phyloP scores from a whole-genome alignment of 2,113 vertebrate species.

The Labeo catla region DNA sequence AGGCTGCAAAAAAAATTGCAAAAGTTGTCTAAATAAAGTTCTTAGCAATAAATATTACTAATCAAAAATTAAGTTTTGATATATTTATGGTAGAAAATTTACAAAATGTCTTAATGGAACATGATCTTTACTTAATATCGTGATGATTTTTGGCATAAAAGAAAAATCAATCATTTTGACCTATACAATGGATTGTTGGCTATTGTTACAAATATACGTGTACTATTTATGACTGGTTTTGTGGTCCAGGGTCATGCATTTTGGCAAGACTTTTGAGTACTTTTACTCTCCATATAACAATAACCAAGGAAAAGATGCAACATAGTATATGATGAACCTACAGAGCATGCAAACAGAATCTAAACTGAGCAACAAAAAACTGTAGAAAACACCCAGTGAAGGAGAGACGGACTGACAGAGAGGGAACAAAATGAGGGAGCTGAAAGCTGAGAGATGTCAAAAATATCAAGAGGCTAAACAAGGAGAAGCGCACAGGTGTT shows the following conservation, averaged over 20 bases:
- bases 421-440: not conserved
- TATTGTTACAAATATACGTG: no score
- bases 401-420: not conserved
- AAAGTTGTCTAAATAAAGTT: no score
- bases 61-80: no score
- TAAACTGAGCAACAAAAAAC: not conserved
- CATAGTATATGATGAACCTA: not conserved
- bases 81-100: no score
- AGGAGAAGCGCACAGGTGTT: constrained; percentile 44
- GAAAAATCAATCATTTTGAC: no score
- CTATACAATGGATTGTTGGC: no score
- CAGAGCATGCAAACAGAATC: not conserved
- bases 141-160: no score
- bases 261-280: not conserved
- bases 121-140: no score
- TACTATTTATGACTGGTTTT: no score
- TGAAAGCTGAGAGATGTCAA: constrained; percentile 42
- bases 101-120: no score
- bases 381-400: not conserved
- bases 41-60: no score
- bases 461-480: constrained; percentile 41
- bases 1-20: no score
- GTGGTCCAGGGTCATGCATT: not conserved
- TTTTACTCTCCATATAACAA: not conserved
- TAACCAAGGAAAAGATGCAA: not conserved